These are phyloP conservation scores for Takifugu rubripes DNA, from an alignment of 2,797 vertebrate species.

Conservation along the genomic window DNA sequence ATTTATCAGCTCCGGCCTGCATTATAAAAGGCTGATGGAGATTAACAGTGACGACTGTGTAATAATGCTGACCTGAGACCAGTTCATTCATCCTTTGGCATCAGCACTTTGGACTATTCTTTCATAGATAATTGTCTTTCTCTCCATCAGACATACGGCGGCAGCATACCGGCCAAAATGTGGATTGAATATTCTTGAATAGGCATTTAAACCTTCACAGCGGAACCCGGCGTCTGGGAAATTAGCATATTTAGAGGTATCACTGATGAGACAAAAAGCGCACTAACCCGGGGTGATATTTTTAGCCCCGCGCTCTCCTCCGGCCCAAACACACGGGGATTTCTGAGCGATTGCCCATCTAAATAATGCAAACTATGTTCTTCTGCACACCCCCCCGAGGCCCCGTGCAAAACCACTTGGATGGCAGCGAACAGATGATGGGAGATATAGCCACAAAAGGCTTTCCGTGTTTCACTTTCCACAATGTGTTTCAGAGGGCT, in stretches of 20 bases:
- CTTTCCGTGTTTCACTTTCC: slow-evolving; percentile 60
- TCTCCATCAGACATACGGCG: slow-evolving; percentile 59
- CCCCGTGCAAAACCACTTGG: slow-evolving; percentile 64
- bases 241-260: slow-evolving; percentile 70
- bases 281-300: slow-evolving; percentile 58
- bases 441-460: slow-evolving; percentile 64
- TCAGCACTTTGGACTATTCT: slow-evolving; percentile 51
- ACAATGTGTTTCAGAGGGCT: slow-evolving; percentile 42
- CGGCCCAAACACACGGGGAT: slow-evolving; percentile 62
- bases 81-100: slow-evolving; percentile 34
- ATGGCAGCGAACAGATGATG: slow-evolving; percentile 67
- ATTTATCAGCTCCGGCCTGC: slow-evolving; percentile 21
- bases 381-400: slow-evolving; percentile 45
- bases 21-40: slow-evolving; percentile 15
- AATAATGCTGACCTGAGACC: slow-evolving; percentile 54
- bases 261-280: slow-evolving; percentile 62
- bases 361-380: slow-evolving; percentile 78
- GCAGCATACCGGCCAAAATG: slow-evolving; percentile 1
- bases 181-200: slow-evolving; percentile 21
- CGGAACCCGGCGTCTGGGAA: slow-evolving; percentile 59
- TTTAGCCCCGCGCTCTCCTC: slow-evolving; percentile 59
- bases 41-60: slow-evolving; percentile 17
- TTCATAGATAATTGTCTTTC: slow-evolving; percentile 55
- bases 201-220: slow-evolving; percentile 48
- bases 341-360: slow-evolving; percentile 75